A percentile compares a stretch with the other conserved stretches of the same genome.
Evolutionary conservation across 2,113 vertebrate genomes (phyloP).

Genomic region (Elachura formosa): DNA sequence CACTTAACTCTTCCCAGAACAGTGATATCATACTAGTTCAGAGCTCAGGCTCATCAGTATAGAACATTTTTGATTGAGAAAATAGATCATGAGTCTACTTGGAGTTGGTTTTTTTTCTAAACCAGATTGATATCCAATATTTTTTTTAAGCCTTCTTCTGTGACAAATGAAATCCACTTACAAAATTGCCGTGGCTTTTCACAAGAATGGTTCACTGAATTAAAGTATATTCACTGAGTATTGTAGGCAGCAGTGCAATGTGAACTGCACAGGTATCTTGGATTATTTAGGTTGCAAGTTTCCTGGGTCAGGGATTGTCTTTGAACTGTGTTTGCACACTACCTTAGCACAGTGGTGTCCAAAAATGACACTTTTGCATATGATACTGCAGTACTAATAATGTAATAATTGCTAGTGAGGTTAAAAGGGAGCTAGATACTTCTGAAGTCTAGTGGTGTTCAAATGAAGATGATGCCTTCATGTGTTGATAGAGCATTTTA

Average conservation of each 20-base stretch:
- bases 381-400: background rate
- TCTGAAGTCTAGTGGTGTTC: background rate
- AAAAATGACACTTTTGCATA: background rate
- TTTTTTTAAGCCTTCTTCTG: background rate
- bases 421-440: background rate
- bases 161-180: background rate
- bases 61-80: background rate
- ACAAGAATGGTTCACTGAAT: background rate
- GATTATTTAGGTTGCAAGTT: background rate
- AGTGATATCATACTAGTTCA: background rate
- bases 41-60: background rate
- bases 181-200: background rate
- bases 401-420: background rate
- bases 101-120: background rate
- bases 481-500: background rate
- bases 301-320: background rate
- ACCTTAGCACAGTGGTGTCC: background rate
- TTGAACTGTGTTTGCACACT: background rate
- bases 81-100: background rate
- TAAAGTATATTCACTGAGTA: background rate
- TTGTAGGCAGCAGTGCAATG: background rate
- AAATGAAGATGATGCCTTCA: background rate
- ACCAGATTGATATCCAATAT: background rate
- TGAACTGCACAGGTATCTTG: background rate
- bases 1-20: background rate